Evolutionary conservation across 2,113 vertebrate genomes (phyloP).

Genomic region (Blennius ocellaris): DNA sequence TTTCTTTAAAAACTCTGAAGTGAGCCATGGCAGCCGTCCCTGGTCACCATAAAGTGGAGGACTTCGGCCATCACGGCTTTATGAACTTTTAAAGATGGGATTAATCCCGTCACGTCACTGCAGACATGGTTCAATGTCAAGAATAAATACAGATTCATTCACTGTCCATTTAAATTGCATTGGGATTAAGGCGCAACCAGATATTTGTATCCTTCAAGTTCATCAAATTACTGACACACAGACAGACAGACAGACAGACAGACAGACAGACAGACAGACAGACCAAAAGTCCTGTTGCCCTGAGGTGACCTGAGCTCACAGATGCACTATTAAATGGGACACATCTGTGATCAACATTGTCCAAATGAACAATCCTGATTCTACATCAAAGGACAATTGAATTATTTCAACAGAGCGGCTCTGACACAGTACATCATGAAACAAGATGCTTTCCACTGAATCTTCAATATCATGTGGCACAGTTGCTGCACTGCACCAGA

Average conservation of each 20-base stretch:
- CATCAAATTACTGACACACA: constrained; percentile 5
- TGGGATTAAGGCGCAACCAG: constrained; percentile 17
- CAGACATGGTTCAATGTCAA: constrained; percentile 2
- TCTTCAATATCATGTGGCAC: background rate
- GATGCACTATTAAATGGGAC: constrained; percentile 12
- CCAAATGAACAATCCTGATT: background rate
- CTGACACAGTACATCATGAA: background rate
- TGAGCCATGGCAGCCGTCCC: constrained; percentile 18
- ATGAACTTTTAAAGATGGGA: constrained; percentile 35
- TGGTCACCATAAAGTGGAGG: constrained; percentile 39
- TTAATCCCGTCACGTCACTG: constrained; percentile 25
- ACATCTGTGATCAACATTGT: background rate
- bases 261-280: too few species aligned
- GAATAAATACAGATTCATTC: too few species aligned
- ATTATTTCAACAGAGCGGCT: background rate
- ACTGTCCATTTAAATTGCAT: constrained; percentile 24
- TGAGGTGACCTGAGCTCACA: constrained; percentile 19
- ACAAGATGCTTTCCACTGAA: background rate
- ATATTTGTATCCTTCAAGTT: constrained; percentile 12
- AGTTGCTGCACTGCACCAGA: background rate
- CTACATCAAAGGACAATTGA: background rate
- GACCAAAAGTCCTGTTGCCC: background rate
- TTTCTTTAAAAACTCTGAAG: constrained; percentile 33
- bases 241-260: too few species aligned
- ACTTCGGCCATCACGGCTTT: constrained; percentile 20